A percentile compares a stretch with the other conserved stretches of the same genome.
Conservation (phyloP, 2,113 vertebrate genomes). For the Ameiurus melas region DNA sequence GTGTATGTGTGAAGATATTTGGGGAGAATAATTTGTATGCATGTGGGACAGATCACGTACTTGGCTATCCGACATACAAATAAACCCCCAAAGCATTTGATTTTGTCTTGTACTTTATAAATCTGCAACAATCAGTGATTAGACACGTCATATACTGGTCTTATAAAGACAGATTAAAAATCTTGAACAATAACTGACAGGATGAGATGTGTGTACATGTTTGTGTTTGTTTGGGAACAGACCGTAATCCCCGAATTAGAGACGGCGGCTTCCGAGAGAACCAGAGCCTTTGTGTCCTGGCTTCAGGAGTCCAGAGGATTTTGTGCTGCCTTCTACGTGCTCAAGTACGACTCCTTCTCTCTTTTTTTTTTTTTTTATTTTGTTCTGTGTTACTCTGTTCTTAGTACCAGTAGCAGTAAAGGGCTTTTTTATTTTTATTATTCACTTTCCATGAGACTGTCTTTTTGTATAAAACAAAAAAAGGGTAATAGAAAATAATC, state of each 20-base stretch:
- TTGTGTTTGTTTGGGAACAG: slow-evolving; percentile 62
- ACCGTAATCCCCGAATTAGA: slow-evolving; percentile 87
- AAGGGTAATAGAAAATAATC: too few species aligned
- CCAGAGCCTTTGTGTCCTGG: slow-evolving; percentile 88
- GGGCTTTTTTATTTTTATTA: background rate
- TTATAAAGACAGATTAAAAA: background rate
- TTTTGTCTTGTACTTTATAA: too few species aligned
- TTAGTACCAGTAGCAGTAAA: background rate
- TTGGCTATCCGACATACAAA: background rate
- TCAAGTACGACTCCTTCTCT: slow-evolving; percentile 81
- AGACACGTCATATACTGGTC: background rate
- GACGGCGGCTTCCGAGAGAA: slow-evolving; percentile 82
- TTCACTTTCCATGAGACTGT: background rate
- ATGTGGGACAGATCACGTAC: background rate
- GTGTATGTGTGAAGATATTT: background rate
- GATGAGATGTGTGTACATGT: background rate
- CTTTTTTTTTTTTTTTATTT: background rate
- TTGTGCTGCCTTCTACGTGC: slow-evolving; percentile 78
- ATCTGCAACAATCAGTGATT: too few species aligned
- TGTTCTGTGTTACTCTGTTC: background rate
- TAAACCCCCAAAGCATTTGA: too few species aligned
- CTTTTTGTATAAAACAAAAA: too few species aligned
- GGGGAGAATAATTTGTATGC: background rate
- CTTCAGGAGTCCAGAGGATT: slow-evolving; percentile 86
- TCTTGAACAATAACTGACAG: background rate